Evolutionary conservation across 2,113 vertebrate genomes (phyloP).

Genomic region (Trematocara stigmaticum): DNA sequence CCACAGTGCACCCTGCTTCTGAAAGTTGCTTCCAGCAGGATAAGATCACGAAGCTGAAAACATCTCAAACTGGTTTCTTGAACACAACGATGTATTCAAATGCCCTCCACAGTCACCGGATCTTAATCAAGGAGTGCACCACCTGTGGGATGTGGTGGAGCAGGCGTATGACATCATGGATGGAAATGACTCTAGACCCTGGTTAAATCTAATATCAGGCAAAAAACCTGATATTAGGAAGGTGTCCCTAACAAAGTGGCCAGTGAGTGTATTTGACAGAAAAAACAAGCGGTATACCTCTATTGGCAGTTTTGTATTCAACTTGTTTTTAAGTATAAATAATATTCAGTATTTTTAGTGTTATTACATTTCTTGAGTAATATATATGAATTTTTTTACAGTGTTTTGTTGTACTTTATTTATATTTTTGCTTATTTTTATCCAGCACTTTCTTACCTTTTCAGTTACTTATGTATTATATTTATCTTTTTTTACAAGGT

Average conservation of each 20-base stretch:
- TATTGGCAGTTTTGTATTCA: neutral
- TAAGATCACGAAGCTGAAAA: neutral
- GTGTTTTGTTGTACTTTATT: neutral
- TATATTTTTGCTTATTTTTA: neutral
- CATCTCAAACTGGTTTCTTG: neutral
- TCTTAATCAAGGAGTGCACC: neutral
- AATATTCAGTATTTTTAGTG: neutral
- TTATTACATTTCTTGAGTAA: neutral
- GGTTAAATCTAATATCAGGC: neutral
- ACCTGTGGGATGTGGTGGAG: neutral
- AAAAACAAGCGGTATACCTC: accelerated
- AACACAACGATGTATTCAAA: neutral
- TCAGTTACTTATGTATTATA: neutral
- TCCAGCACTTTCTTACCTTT: neutral
- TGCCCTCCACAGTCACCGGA: accelerated
- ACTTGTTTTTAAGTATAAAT: accelerated
- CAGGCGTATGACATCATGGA: accelerated
- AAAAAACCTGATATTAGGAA: neutral
- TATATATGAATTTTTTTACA: neutral
- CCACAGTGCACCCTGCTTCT: neutral
- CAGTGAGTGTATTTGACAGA: neutral
- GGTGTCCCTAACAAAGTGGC: neutral
- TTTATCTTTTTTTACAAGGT: neutral
- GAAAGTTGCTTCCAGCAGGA: neutral
- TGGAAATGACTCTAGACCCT: accelerated